These are phyloP conservation scores for Alfaro cultratus DNA, from an alignment of 2,797 vertebrate genomes.

Conservation along the genomic window DNA sequence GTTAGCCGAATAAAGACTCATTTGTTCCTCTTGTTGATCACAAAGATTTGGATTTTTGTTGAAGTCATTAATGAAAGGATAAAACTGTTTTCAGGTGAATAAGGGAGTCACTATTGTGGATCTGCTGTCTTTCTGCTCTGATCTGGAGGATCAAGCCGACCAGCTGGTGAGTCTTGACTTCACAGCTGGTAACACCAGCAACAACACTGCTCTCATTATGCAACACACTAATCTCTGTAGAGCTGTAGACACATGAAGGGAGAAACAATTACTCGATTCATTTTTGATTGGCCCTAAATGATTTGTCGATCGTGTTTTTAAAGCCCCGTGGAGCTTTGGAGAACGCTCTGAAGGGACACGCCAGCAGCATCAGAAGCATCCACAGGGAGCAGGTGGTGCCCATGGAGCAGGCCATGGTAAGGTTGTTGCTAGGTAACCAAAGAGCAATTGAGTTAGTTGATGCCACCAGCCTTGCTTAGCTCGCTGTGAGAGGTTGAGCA, in stretches of 20 bases:
- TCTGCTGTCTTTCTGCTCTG: constrained; percentile 86
- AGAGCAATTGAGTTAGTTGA: no score
- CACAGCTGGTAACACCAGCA: neutral
- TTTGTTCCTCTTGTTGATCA: neutral
- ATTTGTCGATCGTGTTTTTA: constrained; percentile 24
- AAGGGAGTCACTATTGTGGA: constrained; percentile 87
- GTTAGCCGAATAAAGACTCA: neutral
- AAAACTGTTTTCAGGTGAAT: constrained; percentile 80
- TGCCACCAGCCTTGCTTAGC: no score
- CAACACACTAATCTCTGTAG: neutral
- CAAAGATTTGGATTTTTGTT: constrained; percentile 1
- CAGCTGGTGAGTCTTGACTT: constrained; percentile 83
- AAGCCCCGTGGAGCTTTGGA: constrained; percentile 89
- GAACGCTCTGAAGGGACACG: constrained; percentile 87
- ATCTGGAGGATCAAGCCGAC: constrained; percentile 86
- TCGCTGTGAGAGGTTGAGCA: no score
- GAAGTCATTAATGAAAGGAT: neutral
- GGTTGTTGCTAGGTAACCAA: neutral
- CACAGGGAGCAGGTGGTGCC: constrained; percentile 87
- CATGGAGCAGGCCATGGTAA: constrained; percentile 92
- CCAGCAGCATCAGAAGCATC: constrained; percentile 85
- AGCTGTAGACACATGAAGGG: neutral
- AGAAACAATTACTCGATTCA: neutral
- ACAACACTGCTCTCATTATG: neutral
- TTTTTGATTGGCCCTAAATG: neutral